phyloP scores from a whole-genome alignment of 2,113 vertebrate genomes.

The Myanophis thanlyinensis region DNA sequence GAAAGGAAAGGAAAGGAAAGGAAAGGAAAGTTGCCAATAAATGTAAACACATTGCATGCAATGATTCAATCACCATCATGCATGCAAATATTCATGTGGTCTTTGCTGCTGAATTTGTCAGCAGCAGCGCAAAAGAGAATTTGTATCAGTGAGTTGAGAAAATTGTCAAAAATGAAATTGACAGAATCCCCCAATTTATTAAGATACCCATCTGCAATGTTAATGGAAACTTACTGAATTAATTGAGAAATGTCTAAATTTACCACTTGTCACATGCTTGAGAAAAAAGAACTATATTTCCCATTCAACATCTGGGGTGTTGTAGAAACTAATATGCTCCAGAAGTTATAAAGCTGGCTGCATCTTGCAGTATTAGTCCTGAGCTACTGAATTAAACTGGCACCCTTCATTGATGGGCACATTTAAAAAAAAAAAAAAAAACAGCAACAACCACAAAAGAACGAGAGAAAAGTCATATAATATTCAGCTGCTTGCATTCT shows the following conservation, averaged over 20 bases:
- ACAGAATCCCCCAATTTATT: neutral
- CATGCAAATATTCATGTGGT: neutral
- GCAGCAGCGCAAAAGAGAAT: neutral
- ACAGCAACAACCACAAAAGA: neutral
- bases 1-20: neutral
- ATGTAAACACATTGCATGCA: neutral
- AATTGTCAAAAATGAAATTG: neutral
- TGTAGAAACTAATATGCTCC: conserved; percentile 47
- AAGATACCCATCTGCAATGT: neutral
- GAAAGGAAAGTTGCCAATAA: neutral
- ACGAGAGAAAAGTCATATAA: conserved; percentile 20
- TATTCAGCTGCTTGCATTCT: conserved; percentile 8
- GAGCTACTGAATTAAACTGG: conserved; percentile 40
- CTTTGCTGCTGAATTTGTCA: neutral
- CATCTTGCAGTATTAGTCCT: conserved; percentile 34
- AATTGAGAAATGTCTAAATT: conserved; percentile 57
- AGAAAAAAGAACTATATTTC: conserved; percentile 62
- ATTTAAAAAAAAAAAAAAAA: neutral
- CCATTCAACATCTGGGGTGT: conserved; percentile 50
- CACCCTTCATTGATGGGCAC: conserved; percentile 27
- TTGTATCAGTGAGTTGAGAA: neutral
- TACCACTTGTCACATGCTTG: conserved; percentile 61
- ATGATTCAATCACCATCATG: neutral
- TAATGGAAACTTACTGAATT: neutral
- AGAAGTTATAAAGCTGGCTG: conserved; percentile 23